These are phyloP conservation scores for Taenioides sp. DNA, from an alignment of 2,797 vertebrate species.

Conservation along the genomic window DNA sequence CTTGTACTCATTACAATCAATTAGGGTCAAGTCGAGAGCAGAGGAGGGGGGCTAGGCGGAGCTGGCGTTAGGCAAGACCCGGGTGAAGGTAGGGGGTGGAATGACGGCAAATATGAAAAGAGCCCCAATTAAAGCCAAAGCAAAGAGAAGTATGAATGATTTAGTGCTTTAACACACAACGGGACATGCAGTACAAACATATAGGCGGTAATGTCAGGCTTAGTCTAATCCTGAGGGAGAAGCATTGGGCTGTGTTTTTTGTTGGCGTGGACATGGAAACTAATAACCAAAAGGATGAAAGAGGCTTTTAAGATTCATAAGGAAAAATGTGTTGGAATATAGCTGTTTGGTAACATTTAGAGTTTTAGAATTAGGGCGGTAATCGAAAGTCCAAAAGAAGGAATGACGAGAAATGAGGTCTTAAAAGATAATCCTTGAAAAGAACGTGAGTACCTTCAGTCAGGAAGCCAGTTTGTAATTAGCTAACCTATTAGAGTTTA, in stretches of 20 bases:
- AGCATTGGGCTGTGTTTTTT: conserved; percentile 21
- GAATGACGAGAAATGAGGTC: conserved; percentile 17
- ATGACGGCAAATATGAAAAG: conserved; percentile 67
- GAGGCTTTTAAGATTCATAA: conserved; percentile 14
- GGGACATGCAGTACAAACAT: conserved; percentile 44
- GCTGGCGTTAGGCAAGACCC: conserved; percentile 22
- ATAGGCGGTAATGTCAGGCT: conserved; percentile 49
- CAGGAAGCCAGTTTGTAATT: conserved; percentile 31
- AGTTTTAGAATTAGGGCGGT: conserved; percentile 11
- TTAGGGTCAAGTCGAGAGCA: conserved; percentile 76
- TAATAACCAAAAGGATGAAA: conserved; percentile 56
- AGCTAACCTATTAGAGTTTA: conserved; percentile 11
- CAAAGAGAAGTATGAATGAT: conserved; percentile 69
- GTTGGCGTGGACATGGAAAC: conserved; percentile 43
- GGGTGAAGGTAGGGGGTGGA: conserved; percentile 52
- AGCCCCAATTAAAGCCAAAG: conserved; percentile 72
- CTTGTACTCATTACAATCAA: conserved; percentile 77
- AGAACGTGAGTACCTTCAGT: conserved; percentile 13
- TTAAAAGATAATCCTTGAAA: conserved; percentile 23
- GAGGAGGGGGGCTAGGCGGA: conserved; percentile 19
- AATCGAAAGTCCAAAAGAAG: conserved; percentile 9
- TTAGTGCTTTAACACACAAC: conserved; percentile 65
- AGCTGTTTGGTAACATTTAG: conserved; percentile 4
- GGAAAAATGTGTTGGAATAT: conserved; percentile 9
- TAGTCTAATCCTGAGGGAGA: conserved; percentile 47